These are phyloP conservation scores for Microcebus murinus DNA, from an alignment of 2,113 vertebrate genomes.

Conservation along the genomic window DNA sequence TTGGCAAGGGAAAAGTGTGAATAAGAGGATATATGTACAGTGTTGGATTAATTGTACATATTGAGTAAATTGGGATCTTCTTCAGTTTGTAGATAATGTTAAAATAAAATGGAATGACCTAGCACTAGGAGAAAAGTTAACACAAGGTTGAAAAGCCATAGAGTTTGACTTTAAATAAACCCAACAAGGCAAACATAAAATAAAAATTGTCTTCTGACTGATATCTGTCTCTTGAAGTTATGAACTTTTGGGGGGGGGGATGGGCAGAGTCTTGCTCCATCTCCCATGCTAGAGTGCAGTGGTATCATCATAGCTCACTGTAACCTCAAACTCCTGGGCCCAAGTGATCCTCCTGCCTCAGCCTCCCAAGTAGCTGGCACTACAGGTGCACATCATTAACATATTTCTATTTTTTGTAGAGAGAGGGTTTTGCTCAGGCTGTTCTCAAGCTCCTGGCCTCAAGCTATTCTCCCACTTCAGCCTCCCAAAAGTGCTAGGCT, in stretches of 20 bases:
- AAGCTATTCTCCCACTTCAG: no score
- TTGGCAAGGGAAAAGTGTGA: conserved; percentile 23
- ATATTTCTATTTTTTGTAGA: no score
- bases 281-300: no score
- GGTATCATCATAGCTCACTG: no score
- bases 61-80: neutral
- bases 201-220: neutral
- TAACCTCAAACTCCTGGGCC: no score
- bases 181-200: neutral
- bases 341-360: no score
- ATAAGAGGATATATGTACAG: neutral
- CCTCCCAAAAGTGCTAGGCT: no score
- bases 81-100: neutral
- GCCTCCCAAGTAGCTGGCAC: no score
- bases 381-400: no score
- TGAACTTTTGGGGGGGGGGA: neutral
- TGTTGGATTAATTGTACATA: neutral
- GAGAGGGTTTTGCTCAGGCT: no score
- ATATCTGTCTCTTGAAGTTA: neutral
- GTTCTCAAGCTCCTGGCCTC: no score
- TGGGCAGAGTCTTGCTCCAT: no score
- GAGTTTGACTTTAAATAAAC: neutral
- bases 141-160: neutral
- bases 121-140: neutral
- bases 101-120: neutral